A percentile compares a stretch with the other conserved stretches of the same genome.
phyloP scores from a whole-genome alignment of 2,113 vertebrate species.

The Phocoena phocoena region DNA sequence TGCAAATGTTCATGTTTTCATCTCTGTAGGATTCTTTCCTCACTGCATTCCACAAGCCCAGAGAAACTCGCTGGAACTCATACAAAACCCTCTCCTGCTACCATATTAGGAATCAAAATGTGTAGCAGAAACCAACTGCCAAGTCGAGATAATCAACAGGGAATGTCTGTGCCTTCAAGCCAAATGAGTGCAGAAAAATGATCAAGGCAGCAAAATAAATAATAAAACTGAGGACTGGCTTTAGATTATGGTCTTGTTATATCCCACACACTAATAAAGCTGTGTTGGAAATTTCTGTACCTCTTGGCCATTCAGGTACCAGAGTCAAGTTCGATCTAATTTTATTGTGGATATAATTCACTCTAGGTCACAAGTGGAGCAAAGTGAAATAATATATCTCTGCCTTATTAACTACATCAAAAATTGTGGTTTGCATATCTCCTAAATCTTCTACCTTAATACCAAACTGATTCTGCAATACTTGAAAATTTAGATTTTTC shows the following conservation, averaged over 20 bases:
- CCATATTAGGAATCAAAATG: conserved; percentile 88
- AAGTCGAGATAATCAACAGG: conserved; percentile 82
- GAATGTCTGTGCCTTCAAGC: conserved; percentile 82
- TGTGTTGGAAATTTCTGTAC: conserved; percentile 60
- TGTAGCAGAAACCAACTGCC: conserved; percentile 76
- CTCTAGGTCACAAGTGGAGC: neutral
- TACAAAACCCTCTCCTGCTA: conserved; percentile 79
- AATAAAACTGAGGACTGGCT: conserved; percentile 71
- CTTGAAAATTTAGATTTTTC: neutral
- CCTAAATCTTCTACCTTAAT: conserved; percentile 32
- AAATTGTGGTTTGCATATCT: neutral
- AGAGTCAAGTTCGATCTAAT: conserved; percentile 28
- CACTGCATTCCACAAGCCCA: conserved; percentile 83
- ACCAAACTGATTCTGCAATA: conserved; percentile 4
- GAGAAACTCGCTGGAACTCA: conserved; percentile 80
- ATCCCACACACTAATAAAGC: conserved; percentile 57
- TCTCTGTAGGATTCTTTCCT: conserved; percentile 78
- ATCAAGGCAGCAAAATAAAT: conserved; percentile 82
- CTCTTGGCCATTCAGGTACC: conserved; percentile 49
- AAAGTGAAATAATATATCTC: conserved; percentile 19
- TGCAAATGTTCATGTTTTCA: conserved; percentile 77
- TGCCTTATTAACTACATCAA: conserved; percentile 48
- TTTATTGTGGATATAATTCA: conserved; percentile 58
- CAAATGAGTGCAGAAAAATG: conserved; percentile 82
- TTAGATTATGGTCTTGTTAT: conserved; percentile 62